Evolutionary conservation across 1,140 invertebrate genomes (phyloP), one percentile per base, ranked within the genome.

Genomic region (Drosophila bipectinata): DNA sequence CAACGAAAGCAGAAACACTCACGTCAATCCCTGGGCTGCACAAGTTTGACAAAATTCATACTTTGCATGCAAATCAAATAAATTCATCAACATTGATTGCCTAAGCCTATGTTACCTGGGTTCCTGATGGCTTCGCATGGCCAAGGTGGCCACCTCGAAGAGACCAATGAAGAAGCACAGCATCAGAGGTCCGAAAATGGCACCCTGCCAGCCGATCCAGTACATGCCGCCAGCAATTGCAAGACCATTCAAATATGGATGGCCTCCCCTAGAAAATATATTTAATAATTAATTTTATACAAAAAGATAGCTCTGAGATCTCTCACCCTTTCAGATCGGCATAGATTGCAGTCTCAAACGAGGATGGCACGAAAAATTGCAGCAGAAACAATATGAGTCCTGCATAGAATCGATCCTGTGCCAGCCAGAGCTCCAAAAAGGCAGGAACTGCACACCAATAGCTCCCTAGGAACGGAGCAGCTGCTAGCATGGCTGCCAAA

Each of bases 201-300:
- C 98, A 0, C 99, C 99, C 93, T 99, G 97, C 45, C 98, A 94
- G 0, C 99, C 99, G 57, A 99, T 93, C 93, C 97, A 99, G 91
- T 99, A 98, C 72, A 99, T 97, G 37, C 99, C 99, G n/a, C 99
- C 98, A 8, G 98, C 98, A 79, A 99, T 98, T 0, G 98, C 97
- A 32, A 99, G 92, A 30, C 98, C 98, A n/a, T 98, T 99, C 28
- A 99, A 94, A 93, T 99, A 99, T 0, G 99, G 98, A 94, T 99
- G 98, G 24, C 98, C 97, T 9, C 97, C 97, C 60, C 96, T 97
- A 82, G 94, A 92, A 71, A 72, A 8, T 28, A 12, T 28, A n/a
- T 26, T 15, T 7, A n/a, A 12, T 9, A 8, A 5, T 21, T 1
- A 32, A 21, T 3, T 52, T 1, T 3, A 24, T 18, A 5, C n/a